These are phyloP conservation scores for Eurois occulta DNA, from an alignment of 2,888 invertebrate species.

Conservation along the genomic window DNA sequence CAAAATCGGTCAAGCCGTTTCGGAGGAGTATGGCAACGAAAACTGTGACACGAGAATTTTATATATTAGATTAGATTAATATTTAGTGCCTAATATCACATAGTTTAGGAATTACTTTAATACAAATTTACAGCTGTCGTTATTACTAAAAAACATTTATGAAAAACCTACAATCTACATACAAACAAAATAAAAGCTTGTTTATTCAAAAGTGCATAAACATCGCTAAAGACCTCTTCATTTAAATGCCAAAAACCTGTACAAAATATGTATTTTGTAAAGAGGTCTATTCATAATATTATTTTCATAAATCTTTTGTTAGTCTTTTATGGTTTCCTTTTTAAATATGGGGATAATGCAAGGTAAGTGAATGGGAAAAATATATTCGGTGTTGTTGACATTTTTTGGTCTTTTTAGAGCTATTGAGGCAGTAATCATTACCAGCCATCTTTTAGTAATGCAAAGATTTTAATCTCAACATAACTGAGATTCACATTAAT, in stretches of 20 bases:
- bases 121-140: not conserved
- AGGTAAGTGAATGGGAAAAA: constrained; percentile 46
- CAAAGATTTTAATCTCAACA: constrained; percentile 12
- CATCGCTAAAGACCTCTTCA: constrained; percentile 26
- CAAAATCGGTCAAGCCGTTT: too few relatives aligned
- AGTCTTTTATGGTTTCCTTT: constrained; percentile 52
- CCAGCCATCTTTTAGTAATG: constrained; percentile 11
- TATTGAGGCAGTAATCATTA: constrained; percentile 18
- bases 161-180: not conserved
- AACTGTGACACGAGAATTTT: too few relatives aligned
- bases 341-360: constrained; percentile 55
- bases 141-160: not conserved
- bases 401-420: constrained; percentile 9
- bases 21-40: too few relatives aligned
- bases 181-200: not conserved
- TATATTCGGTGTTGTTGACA: constrained; percentile 19
- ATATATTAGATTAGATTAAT: too few relatives aligned
- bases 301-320: constrained; percentile 59
- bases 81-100: too few relatives aligned
- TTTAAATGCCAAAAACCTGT: constrained; percentile 48
- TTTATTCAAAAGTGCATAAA: constrained; percentile 49
- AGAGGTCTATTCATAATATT: constrained; percentile 51
- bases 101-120: too few relatives aligned
- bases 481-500: not conserved
- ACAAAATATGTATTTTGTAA: constrained; percentile 33